These are phyloP conservation scores for Poeciliopsis infans DNA, from an alignment of 2,797 vertebrate genomes.

Conservation along the genomic window DNA sequence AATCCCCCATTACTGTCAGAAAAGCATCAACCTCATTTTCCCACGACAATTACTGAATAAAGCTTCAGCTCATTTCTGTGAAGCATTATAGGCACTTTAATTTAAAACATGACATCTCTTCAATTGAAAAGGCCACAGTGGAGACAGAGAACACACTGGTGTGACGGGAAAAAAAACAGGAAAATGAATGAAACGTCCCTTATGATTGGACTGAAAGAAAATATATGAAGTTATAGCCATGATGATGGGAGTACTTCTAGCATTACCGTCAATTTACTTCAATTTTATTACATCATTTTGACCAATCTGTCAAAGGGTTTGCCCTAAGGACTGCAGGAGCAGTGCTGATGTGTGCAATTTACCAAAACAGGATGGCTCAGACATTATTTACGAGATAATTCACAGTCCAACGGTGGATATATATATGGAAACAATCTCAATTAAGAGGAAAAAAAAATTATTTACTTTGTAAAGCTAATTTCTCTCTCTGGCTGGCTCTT, in stretches of 20 bases:
- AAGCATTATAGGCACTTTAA: conserved; percentile 46
- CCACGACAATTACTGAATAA: conserved; percentile 40
- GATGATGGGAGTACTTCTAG: conserved; percentile 30
- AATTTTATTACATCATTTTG: conserved; percentile 44
- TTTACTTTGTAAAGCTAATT: conserved; percentile 20
- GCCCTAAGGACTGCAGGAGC: conserved; percentile 36
- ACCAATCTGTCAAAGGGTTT: conserved; percentile 45
- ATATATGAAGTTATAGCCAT: conserved; percentile 35
- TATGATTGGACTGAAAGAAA: conserved; percentile 40
- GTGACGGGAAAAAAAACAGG: neutral
- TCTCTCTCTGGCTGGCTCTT: conserved; percentile 8
- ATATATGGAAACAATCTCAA: neutral
- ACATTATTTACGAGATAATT: conserved; percentile 27
- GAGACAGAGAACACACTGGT: conserved; percentile 20
- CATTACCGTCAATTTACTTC: conserved; percentile 47
- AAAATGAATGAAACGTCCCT: neutral
- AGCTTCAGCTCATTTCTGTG: conserved; percentile 32
- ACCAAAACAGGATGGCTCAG: conserved; percentile 14
- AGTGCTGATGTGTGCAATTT: conserved; percentile 46
- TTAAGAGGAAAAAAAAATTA: conserved; percentile 11
- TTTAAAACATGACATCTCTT: conserved; percentile 45
- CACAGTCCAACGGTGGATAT: neutral
- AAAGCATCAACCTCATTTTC: conserved; percentile 40
- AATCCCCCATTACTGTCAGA: conserved; percentile 27
- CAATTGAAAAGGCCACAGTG: conserved; percentile 26